These are phyloP conservation scores for Tolmerus cingulatus DNA, from an alignment of 2,888 invertebrate species.

Conservation along the genomic window DNA sequence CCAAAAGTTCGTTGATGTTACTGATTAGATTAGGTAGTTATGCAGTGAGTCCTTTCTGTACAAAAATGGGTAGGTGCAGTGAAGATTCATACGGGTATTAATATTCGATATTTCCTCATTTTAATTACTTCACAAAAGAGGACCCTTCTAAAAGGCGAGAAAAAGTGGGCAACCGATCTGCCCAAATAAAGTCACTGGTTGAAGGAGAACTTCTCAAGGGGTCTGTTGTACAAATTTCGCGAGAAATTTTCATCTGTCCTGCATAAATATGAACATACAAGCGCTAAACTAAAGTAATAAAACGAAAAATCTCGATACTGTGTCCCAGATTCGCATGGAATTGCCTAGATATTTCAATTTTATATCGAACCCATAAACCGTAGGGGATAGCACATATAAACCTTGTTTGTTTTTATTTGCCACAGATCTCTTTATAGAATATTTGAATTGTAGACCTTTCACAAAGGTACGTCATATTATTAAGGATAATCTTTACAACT, in stretches of 20 bases:
- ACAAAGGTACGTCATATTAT: slow-evolving; percentile 38
- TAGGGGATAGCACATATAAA: slow-evolving; percentile 43
- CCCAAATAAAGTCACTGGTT: not conserved
- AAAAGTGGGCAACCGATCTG: no score
- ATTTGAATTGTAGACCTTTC: slow-evolving; percentile 20
- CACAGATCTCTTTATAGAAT: slow-evolving; percentile 20
- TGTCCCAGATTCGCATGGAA: slow-evolving; percentile 25
- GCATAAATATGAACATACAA: not conserved
- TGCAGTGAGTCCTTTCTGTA: no score
- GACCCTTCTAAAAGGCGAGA: no score
- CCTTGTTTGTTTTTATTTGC: slow-evolving; percentile 25
- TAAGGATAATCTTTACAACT: slow-evolving; percentile 43
- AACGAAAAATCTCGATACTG: slow-evolving; percentile 24
- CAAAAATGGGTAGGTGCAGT: no score
- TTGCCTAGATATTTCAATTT: slow-evolving; percentile 47
- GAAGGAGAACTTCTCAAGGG: not conserved
- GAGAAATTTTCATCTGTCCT: not conserved
- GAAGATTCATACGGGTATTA: no score
- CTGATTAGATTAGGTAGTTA: no score
- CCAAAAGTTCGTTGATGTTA: no score
- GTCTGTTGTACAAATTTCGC: not conserved
- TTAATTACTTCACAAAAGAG: no score
- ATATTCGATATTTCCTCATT: no score
- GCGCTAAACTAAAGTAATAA: slow-evolving; percentile 6
- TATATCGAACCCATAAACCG: slow-evolving; percentile 47